These are phyloP conservation scores for Rhingia campestris DNA, from an alignment of 2,888 invertebrate genomes.

Conservation along the genomic window DNA sequence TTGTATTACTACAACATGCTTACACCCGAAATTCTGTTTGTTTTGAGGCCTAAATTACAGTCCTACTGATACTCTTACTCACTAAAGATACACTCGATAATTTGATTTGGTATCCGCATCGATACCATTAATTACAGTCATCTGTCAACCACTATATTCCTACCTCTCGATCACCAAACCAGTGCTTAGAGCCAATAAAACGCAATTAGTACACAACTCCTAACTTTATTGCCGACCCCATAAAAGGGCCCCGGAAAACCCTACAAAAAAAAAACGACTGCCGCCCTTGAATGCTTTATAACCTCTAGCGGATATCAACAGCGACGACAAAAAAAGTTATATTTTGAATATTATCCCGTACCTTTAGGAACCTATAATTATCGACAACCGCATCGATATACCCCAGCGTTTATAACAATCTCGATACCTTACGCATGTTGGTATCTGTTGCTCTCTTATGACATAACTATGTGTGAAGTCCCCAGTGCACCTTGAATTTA, in stretches of 20 bases:
- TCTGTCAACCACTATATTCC: too few species aligned
- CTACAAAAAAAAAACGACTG: constrained; percentile 11
- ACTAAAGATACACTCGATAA: too few species aligned
- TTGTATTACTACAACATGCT: too few species aligned
- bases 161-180: too few species aligned
- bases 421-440: constrained; percentile 27
- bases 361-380: constrained; percentile 66
- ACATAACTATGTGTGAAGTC: constrained; percentile 71
- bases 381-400: constrained; percentile 51
- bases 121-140: too few species aligned
- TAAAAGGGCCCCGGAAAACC: constrained; percentile 35
- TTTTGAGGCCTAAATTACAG: too few species aligned
- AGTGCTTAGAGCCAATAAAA: constrained; percentile 55
- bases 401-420: constrained; percentile 47
- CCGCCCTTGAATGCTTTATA: constrained; percentile 54
- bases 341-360: constrained; percentile 31
- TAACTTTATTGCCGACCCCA: constrained; percentile 51
- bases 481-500: constrained; percentile 28
- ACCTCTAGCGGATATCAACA: constrained; percentile 58
- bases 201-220: constrained; percentile 63
- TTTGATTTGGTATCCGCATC: too few species aligned
- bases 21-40: too few species aligned
- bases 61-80: too few species aligned
- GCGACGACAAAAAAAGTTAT: constrained; percentile 30
- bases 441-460: constrained; percentile 44